Conservation (phyloP, 2,888 invertebrate species). For the Agrotis exclamationis region DNA sequence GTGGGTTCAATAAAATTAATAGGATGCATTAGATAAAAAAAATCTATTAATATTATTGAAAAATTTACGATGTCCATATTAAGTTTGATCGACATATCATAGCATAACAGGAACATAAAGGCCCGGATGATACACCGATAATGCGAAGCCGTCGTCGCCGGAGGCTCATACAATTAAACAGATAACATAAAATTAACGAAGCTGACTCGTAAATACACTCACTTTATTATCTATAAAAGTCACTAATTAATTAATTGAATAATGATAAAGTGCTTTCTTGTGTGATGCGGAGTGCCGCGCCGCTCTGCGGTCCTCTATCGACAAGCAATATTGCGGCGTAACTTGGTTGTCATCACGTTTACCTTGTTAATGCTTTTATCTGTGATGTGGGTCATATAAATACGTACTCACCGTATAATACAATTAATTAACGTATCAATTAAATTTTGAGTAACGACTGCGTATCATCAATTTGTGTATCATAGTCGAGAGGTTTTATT, state of each 20-base stretch:
- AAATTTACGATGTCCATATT: conserved; percentile 65
- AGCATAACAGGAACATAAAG: conserved; percentile 68
- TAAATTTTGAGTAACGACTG: conserved; percentile 40
- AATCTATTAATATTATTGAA: conserved; percentile 39
- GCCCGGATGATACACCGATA: conserved; percentile 69
- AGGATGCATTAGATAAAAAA: conserved; percentile 17
- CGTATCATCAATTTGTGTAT: conserved; percentile 47
- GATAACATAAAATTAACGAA: conserved; percentile 89
- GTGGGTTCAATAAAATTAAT: conserved; percentile 24
- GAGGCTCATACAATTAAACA: conserved; percentile 85
- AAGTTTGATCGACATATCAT: conserved; percentile 68
- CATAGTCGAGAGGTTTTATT: conserved; percentile 36
- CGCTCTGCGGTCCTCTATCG: conserved; percentile 69
- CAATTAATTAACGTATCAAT: conserved; percentile 69
- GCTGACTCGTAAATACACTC: conserved; percentile 86
- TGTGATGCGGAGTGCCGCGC: conserved; percentile 72
- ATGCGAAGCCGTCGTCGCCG: conserved; percentile 72
- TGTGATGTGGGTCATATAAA: conserved; percentile 72
- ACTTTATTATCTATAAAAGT: conserved; percentile 90
- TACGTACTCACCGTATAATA: conserved; percentile 68
- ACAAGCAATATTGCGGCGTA: conserved; percentile 76
- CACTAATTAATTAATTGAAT: conserved; percentile 90
- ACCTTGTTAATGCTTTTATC: conserved; percentile 77
- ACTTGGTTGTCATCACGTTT: conserved; percentile 79
- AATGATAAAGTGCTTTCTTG: conserved; percentile 86